These are phyloP conservation scores for Mycalesis mineus DNA, from an alignment of 2,888 invertebrate genomes.

Conservation along the genomic window DNA sequence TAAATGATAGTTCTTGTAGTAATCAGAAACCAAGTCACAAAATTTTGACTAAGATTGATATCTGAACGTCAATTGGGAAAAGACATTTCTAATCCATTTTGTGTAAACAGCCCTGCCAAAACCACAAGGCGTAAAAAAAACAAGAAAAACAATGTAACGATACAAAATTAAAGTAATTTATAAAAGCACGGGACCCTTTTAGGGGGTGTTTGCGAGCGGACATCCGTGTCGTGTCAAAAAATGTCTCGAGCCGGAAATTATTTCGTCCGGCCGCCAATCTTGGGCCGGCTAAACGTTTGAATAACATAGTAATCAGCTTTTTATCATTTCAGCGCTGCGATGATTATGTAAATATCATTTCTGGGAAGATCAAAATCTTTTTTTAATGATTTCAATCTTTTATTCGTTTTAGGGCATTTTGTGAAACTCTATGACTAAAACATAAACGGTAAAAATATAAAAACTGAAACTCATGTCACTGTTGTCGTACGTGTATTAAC, in stretches of 20 bases:
- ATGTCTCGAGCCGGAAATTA: constrained; percentile 18
- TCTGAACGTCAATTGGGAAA: too few relatives aligned
- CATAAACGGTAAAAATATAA: too few relatives aligned
- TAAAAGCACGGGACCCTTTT: constrained; percentile 14
- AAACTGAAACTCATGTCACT: too few relatives aligned
- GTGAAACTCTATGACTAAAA: too few relatives aligned
- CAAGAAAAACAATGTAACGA: not conserved
- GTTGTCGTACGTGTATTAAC: too few relatives aligned
- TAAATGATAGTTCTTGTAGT: too few relatives aligned
- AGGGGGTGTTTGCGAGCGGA: constrained; percentile 18
- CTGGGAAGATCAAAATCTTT: not conserved
- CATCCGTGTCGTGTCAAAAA: constrained; percentile 19
- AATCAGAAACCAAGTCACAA: too few relatives aligned
- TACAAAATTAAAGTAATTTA: constrained; percentile 1
- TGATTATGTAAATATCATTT: not conserved
- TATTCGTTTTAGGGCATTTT: too few relatives aligned
- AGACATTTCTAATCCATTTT: too few relatives aligned
- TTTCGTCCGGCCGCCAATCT: constrained; percentile 17
- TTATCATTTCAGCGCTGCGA: not conserved
- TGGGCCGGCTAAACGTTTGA: constrained; percentile 10
- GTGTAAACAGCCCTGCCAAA: too few relatives aligned
- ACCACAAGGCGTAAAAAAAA: not conserved
- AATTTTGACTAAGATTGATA: too few relatives aligned
- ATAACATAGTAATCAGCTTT: constrained; percentile 5
- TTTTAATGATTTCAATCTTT: too few relatives aligned